Percentiles rank a stretch among this genome's conserved stretches.
phyloP scores from a whole-genome alignment of 92 coral and sea anemone species.

The Diadumene lineata region DNA sequence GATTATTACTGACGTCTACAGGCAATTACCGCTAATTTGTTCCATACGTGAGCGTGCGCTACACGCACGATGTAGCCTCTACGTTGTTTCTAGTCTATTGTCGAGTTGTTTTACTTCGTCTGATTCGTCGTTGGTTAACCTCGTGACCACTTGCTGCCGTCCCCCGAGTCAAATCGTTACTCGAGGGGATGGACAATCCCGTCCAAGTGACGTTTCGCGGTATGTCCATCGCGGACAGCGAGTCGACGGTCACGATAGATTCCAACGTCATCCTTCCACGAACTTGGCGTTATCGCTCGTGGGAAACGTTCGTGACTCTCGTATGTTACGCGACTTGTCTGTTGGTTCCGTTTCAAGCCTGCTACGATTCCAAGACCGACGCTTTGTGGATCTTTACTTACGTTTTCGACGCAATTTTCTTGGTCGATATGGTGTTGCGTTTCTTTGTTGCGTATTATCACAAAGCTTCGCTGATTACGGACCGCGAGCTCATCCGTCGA shows the following conservation, averaged over 20 bases:
- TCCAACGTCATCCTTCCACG: slow-evolving; percentile 69
- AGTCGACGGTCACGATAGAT: background rate
- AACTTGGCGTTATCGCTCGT: slow-evolving; percentile 45
- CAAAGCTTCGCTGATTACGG: slow-evolving; percentile 72
- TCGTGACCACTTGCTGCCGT: slow-evolving; percentile 1
- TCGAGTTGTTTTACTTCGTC: background rate
- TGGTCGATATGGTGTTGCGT: slow-evolving; percentile 54
- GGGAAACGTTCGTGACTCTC: slow-evolving; percentile 58
- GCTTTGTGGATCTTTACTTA: slow-evolving; percentile 60
- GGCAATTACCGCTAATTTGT: background rate
- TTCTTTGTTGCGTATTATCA: slow-evolving; percentile 67
- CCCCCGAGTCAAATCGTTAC: slow-evolving; percentile 43
- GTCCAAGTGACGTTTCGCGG: slow-evolving; percentile 80
- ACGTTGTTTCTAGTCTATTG: background rate
- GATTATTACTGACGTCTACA: slow-evolving; percentile 1
- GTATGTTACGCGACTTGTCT: slow-evolving; percentile 58
- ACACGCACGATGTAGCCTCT: background rate
- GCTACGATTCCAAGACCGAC: slow-evolving; percentile 48
- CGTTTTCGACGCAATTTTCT: slow-evolving; percentile 56
- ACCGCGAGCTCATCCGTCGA: slow-evolving; percentile 47
- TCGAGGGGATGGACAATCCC: slow-evolving; percentile 42
- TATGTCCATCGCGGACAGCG: slow-evolving; percentile 52
- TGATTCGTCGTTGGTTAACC: background rate
- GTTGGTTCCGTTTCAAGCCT: slow-evolving; percentile 75
- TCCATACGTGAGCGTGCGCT: background rate